phyloP scores from a whole-genome alignment of 2,797 vertebrate genomes.

The Rhynchotus rufescens region DNA sequence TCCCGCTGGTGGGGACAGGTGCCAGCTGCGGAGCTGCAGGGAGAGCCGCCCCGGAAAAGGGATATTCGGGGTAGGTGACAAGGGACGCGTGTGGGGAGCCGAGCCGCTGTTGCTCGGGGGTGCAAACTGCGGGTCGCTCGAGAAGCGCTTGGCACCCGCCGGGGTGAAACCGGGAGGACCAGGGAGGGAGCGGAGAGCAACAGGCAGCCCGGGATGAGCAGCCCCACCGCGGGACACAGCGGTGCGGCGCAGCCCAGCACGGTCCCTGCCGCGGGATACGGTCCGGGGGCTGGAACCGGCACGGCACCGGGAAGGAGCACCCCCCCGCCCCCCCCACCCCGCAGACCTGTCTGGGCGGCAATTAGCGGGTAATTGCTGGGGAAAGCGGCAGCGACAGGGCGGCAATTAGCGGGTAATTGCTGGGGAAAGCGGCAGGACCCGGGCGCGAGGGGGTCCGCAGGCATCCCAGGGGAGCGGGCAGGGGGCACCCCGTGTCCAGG shows the following conservation, averaged over 20 bases:
- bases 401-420: background rate
- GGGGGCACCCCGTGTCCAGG: too few species aligned
- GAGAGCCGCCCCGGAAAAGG: background rate
- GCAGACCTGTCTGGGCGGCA: background rate
- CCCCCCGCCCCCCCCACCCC: background rate
- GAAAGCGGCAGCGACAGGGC: background rate
- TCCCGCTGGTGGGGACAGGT: background rate
- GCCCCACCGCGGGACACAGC: background rate
- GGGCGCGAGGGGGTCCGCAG: too few species aligned
- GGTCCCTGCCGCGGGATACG: background rate
- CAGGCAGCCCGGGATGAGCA: background rate
- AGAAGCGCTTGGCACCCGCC: background rate
- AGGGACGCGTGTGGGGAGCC: fast-evolving
- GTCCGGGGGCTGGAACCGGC: background rate
- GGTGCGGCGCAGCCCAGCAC: background rate
- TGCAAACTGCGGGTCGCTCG: too few species aligned
- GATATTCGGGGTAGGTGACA: background rate
- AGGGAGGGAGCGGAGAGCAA: background rate
- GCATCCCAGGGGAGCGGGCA: too few species aligned
- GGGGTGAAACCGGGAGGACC: background rate
- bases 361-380: background rate
- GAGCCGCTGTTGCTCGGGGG: background rate
- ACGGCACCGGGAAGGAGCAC: too few species aligned
- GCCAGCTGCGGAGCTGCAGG: background rate
- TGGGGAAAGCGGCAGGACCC: background rate